Conservation (phyloP, 2,888 invertebrate species). For the Sylvicola fuscatus region DNA sequence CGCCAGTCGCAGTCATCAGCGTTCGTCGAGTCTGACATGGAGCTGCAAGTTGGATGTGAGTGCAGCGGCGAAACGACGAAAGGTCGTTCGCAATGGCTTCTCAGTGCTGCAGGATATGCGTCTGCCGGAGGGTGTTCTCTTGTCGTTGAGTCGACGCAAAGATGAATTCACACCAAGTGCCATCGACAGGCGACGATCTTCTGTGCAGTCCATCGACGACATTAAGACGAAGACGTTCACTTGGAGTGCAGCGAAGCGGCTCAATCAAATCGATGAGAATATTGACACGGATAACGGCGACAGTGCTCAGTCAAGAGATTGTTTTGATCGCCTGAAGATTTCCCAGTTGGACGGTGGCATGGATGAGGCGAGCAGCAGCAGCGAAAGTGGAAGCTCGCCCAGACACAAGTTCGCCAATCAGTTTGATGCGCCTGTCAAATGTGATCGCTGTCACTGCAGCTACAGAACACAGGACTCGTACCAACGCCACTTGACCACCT, state of each 20-base stretch:
- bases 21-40: slow-evolving; percentile 46
- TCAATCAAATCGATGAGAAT: slow-evolving; percentile 3
- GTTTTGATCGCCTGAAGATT: slow-evolving; percentile 23
- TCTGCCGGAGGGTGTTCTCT: slow-evolving; percentile 26
- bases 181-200: slow-evolving; percentile 6
- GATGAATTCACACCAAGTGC: slow-evolving; percentile 12
- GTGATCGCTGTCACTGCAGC: slow-evolving; percentile 71
- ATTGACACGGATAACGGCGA: background rate
- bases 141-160: slow-evolving; percentile 19
- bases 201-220: slow-evolving; percentile 7
- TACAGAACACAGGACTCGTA: slow-evolving; percentile 67
- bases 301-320: slow-evolving; percentile 1
- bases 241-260: slow-evolving; percentile 21
- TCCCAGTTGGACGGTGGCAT: slow-evolving; percentile 50
- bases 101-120: slow-evolving; percentile 20
- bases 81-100: slow-evolving; percentile 26
- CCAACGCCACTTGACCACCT: slow-evolving; percentile 53
- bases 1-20: slow-evolving; percentile 35
- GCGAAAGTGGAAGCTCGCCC: slow-evolving; percentile 17
- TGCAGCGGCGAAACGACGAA: slow-evolving; percentile 44
- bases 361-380: slow-evolving; percentile 35
- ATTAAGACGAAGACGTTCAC: slow-evolving; percentile 15
- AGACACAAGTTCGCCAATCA: slow-evolving; percentile 12
- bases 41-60: slow-evolving; percentile 47
- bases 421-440: slow-evolving; percentile 39